phyloP scores from a whole-genome alignment of 2,113 vertebrate genomes.

The Hippocampus barbouri region DNA sequence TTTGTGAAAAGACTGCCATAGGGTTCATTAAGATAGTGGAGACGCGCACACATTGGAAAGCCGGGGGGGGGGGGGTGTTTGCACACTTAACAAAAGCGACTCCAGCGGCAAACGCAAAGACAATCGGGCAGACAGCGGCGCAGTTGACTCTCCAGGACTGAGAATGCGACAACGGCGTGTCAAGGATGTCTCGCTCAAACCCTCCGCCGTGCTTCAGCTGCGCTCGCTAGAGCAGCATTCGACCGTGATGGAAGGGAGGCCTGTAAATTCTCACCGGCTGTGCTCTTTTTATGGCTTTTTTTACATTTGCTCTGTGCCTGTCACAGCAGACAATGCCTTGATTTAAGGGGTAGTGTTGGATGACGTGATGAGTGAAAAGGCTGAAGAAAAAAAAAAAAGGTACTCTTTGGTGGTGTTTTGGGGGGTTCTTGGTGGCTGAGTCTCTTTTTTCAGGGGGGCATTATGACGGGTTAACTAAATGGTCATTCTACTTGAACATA shows the following conservation, averaged over 20 bases:
- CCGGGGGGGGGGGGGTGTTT: conserved; percentile 31
- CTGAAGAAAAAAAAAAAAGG: not conserved
- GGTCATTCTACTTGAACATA: too few species aligned
- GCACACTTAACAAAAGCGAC: conserved; percentile 50
- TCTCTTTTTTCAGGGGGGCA: not conserved
- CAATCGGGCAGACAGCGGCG: conserved; percentile 30
- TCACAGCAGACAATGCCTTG: conserved; percentile 47
- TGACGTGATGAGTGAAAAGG: conserved; percentile 30
- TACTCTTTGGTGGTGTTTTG: conserved; percentile 14
- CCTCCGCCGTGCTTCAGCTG: conserved; percentile 11
- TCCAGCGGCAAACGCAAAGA: conserved; percentile 36
- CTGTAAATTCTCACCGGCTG: conserved; percentile 53
- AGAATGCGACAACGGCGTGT: conserved; percentile 33
- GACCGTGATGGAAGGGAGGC: conserved; percentile 45
- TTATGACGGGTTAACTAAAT: too few species aligned
- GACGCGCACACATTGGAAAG: not conserved
- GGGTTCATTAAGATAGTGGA: conserved; percentile 7
- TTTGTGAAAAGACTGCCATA: not conserved
- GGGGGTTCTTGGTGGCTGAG: not conserved
- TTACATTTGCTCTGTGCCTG: conserved; percentile 47
- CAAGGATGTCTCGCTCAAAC: conserved; percentile 23
- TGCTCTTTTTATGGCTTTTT: conserved; percentile 42
- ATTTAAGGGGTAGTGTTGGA: conserved; percentile 33
- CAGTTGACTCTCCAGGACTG: conserved; percentile 28
- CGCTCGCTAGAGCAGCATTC: conserved; percentile 9